Conservation (phyloP, 2,888 invertebrate genomes). For the Idaea aversata region DNA sequence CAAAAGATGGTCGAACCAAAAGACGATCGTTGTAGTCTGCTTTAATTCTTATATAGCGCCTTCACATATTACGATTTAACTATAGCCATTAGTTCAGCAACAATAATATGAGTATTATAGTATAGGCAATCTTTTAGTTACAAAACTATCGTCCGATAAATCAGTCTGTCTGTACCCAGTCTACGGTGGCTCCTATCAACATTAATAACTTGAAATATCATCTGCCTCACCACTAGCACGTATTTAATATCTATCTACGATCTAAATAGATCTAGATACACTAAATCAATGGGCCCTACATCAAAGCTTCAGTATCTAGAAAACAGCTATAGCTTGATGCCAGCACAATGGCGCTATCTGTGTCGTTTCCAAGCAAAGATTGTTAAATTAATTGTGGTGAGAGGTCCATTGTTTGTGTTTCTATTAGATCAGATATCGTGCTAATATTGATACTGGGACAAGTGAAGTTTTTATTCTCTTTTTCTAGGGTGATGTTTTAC, state of each 20-base stretch:
- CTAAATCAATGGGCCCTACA: slow-evolving; percentile 23
- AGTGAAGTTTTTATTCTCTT: too few species aligned
- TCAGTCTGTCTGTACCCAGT: too few species aligned
- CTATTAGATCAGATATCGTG: slow-evolving; percentile 7
- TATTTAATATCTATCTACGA: neutral
- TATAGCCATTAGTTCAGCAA: too few species aligned
- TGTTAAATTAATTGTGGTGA: slow-evolving; percentile 13
- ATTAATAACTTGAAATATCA: slow-evolving; percentile 13
- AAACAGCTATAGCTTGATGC: slow-evolving; percentile 3
- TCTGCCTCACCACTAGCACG: slow-evolving; percentile 19
- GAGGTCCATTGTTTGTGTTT: slow-evolving; percentile 13
- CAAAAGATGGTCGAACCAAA: too few species aligned
- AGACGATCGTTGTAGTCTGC: too few species aligned
- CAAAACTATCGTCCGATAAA: too few species aligned
- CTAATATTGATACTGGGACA: neutral
- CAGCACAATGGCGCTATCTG: slow-evolving; percentile 16
- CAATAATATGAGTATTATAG: too few species aligned
- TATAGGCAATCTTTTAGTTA: too few species aligned
- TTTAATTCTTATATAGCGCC: too few species aligned
- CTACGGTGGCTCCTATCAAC: neutral
- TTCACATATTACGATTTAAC: too few species aligned
- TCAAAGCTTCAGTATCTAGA: slow-evolving; percentile 6
- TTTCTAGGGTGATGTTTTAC: too few species aligned
- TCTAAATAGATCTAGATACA: slow-evolving; percentile 13
- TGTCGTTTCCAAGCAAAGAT: slow-evolving; percentile 13